Percentiles rank a stretch among this genome's conserved stretches.
Conservation (phyloP, 1,140 invertebrate species). For the Drosophila sturtevanti region DNA sequence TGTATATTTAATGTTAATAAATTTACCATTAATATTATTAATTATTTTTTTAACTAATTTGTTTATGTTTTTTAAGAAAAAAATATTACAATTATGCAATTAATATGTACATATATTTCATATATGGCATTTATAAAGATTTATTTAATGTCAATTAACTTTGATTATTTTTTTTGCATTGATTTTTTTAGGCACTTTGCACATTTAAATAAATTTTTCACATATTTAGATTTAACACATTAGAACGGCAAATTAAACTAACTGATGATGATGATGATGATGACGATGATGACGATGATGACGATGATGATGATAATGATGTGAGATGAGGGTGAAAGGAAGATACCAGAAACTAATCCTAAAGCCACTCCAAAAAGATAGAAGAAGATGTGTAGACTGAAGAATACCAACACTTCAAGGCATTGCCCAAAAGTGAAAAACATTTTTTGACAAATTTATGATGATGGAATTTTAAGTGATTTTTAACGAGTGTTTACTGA, state of each 20-base stretch:
- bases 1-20: no score
- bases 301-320: not conserved
- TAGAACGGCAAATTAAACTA: not conserved
- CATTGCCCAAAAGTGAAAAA: slow-evolving; percentile 25
- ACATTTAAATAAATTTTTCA: not conserved
- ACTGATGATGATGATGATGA: not conserved
- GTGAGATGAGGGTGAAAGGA: not conserved
- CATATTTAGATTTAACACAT: not conserved
- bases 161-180: no score
- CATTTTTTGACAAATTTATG: slow-evolving; percentile 82
- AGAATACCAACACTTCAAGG: slow-evolving; percentile 45
- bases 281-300: not conserved
- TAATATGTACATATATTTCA: no score
- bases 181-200: no score
- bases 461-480: slow-evolving; percentile 83
- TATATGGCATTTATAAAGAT: no score
- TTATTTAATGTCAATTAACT: no score
- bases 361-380: not conserved
- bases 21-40: no score
- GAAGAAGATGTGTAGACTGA: slow-evolving; percentile 33
- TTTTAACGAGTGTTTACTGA: slow-evolving; percentile 76
- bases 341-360: slow-evolving; percentile 33
- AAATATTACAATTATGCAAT: no score
- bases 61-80: no score
- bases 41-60: no score